phyloP scores from a whole-genome alignment of 2,797 vertebrate genomes.

The Muraenolepis orangiensis region DNA sequence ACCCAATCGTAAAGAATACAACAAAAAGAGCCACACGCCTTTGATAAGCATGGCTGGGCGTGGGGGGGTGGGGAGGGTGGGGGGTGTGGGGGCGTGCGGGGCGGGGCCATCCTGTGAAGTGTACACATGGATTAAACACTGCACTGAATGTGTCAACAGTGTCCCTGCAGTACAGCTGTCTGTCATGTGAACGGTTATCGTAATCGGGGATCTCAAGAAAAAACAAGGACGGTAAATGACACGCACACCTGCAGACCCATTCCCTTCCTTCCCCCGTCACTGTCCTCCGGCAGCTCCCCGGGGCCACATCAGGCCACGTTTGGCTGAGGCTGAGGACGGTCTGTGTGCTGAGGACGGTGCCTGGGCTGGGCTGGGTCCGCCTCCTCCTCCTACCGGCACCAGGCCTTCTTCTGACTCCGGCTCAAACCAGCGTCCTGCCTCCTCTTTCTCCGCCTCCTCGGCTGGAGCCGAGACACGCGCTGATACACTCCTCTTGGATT shows the following conservation, averaged over 20 bases:
- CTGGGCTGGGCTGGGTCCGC: neutral
- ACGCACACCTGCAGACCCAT: neutral
- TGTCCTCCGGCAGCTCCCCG: too few relatives aligned
- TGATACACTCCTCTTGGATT: neutral
- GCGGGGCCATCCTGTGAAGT: neutral
- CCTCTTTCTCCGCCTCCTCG: neutral
- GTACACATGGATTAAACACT: neutral
- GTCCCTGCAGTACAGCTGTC: neutral
- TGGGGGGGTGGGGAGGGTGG: too few relatives aligned
- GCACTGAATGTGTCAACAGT: neutral
- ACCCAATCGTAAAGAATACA: neutral
- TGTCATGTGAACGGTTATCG: neutral
- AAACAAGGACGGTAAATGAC: neutral
- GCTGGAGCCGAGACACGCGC: neutral
- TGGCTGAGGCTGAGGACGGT: neutral
- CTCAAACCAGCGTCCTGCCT: neutral
- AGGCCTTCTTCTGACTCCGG: neutral
- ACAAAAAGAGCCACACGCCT: neutral
- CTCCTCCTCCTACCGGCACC: neutral
- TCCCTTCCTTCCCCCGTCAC: too few relatives aligned
- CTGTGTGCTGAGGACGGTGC: neutral
- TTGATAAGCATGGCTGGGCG: neutral
- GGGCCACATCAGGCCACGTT: neutral
- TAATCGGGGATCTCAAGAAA: neutral
- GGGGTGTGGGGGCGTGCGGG: too few relatives aligned